Conservation (phyloP, 1,140 invertebrate species). For the Tribolium castaneum region DNA sequence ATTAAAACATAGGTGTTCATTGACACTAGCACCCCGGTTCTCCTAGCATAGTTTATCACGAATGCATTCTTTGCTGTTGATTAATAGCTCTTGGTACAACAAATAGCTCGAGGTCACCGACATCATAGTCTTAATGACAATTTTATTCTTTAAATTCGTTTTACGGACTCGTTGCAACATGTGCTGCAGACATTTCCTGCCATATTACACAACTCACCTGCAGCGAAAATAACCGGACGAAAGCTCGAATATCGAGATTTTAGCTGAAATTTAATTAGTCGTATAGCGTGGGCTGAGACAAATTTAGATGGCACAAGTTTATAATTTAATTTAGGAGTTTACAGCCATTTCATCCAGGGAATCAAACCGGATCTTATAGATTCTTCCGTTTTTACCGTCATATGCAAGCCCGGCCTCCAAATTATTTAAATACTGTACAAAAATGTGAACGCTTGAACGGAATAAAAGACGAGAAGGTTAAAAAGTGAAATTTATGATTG, state of each 20-base stretch:
- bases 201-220: constrained; percentile 19
- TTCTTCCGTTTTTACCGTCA: background rate
- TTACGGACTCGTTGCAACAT: background rate
- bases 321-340: background rate
- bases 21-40: background rate
- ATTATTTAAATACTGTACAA: background rate
- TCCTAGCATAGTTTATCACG: background rate
- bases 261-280: background rate
- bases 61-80: constrained; percentile 12
- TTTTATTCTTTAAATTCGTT: constrained; percentile 1
- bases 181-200: background rate
- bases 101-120: constrained; percentile 29
- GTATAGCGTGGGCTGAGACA: background rate
- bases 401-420: no score
- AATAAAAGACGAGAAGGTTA: background rate
- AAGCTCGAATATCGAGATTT: background rate
- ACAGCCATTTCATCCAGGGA: background rate
- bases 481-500: background rate
- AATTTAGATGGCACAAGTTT: background rate
- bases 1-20: constrained; percentile 19
- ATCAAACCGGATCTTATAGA: background rate
- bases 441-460: background rate
- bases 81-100: background rate
- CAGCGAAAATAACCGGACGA: background rate
- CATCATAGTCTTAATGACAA: background rate